Conservation (phyloP, 2,113 vertebrate genomes). For the Phrynosoma blainvillii region DNA sequence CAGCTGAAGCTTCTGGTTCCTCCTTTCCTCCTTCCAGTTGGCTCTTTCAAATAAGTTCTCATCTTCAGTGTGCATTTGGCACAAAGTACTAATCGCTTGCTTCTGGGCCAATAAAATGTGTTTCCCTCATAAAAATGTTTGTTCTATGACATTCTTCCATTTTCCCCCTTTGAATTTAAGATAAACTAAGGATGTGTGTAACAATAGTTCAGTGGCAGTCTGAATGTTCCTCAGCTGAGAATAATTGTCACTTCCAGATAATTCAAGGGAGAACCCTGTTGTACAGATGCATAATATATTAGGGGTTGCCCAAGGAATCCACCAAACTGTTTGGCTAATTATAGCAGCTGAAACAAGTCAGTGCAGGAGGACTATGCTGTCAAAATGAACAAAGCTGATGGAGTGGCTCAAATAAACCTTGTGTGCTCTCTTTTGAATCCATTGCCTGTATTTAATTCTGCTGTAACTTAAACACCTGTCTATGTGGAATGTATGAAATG, state of each 20-base stretch:
- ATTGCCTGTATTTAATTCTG: constrained; percentile 74
- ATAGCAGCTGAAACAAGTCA: constrained; percentile 49
- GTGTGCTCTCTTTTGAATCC: constrained; percentile 47
- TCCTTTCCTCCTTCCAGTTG: not conserved
- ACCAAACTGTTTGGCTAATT: constrained; percentile 51
- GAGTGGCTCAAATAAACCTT: constrained; percentile 54
- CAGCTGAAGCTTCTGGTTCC: not conserved
- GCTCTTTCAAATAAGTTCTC: not conserved
- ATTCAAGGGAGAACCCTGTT: constrained; percentile 18
- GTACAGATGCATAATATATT: constrained; percentile 27
- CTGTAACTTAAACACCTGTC: constrained; percentile 84
- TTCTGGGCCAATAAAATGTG: not conserved
- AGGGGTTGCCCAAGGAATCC: constrained; percentile 37
- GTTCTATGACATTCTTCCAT: not conserved
- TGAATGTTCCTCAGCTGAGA: constrained; percentile 6
- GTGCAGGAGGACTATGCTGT: constrained; percentile 40
- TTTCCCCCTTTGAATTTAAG: not conserved
- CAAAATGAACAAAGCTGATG: constrained; percentile 56
- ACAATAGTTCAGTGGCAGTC: not conserved
- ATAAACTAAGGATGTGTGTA: not conserved
- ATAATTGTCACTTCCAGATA: not conserved
- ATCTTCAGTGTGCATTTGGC: not conserved
- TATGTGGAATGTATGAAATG: constrained; percentile 79
- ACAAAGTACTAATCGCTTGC: not conserved
- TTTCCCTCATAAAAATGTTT: not conserved